phyloP scores from a whole-genome alignment of 1,140 invertebrate species.

The Agraylea sexmaculata region DNA sequence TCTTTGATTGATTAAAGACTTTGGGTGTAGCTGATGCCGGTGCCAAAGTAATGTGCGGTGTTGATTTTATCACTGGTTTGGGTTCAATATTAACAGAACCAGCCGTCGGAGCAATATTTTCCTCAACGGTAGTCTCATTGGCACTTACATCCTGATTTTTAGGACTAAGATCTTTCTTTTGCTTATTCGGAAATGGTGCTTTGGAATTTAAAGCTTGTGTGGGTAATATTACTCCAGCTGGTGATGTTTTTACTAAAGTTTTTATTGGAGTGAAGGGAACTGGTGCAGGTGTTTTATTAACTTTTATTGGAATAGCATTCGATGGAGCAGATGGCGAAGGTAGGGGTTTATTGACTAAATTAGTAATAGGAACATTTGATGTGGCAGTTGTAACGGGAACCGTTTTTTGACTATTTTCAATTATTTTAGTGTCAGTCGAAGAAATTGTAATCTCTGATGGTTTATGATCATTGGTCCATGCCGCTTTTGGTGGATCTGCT shows the following conservation, averaged over 20 bases:
- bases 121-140: constrained; percentile 23
- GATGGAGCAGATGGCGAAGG: constrained; percentile 14
- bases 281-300: constrained; percentile 28
- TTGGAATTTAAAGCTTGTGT: constrained; percentile 33
- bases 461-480: constrained; percentile 22
- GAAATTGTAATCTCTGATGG: background rate
- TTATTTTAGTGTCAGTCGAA: background rate
- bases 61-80: constrained; percentile 26
- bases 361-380: constrained; percentile 18
- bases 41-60: constrained; percentile 7
- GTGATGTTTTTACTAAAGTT: constrained; percentile 13
- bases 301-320: constrained; percentile 21
- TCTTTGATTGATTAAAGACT: constrained; percentile 33
- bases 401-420: constrained; percentile 22
- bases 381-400: constrained; percentile 24
- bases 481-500: constrained; percentile 28
- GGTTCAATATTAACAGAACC: constrained; percentile 29
- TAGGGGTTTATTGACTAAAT: constrained; percentile 24
- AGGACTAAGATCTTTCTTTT: constrained; percentile 31
- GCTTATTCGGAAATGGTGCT: constrained; percentile 35
- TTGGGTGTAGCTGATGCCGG: background rate
- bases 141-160: constrained; percentile 24
- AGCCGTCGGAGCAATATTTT: constrained; percentile 15
- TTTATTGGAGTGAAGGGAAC: constrained; percentile 15
- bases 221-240: constrained; percentile 30